Evolutionary conservation across 2,113 vertebrate genomes (phyloP), one percentile per base, ranked within the genome.

Genomic region (Campylorhamphus procurvoides): DNA sequence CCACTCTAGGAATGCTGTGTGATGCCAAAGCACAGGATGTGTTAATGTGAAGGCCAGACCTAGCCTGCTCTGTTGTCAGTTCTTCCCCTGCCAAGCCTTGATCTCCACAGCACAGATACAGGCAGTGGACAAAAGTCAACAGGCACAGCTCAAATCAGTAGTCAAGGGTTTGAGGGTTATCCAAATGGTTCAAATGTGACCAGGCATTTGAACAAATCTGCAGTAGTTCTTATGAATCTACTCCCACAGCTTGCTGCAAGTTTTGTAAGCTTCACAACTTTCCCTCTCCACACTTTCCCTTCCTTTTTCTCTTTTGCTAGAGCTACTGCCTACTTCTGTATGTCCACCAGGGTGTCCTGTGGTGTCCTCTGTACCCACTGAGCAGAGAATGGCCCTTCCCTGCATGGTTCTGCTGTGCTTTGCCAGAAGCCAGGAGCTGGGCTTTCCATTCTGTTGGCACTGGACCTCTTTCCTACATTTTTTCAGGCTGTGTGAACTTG

Each of bases 401-500:
- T 3, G 0, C 3, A 14, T 0, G 0, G 5, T 35, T 80, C 0
- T 0, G 13, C 11, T 56, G 24, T 12, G 24, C 20, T 56, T 39
- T 31, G 14, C 19, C 53, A 62, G 52, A 62, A 20, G 11, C 5
- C 35, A 29, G n/a, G n/a, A 52, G 7, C 17, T 49, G 47, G 31
- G 2, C 4, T 86, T 18, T 13, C 22, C 2, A 1, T 44, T 75
- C 50, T 68, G 2, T 7, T 53, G 39, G 7, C 5, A 1, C 6
- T 17, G 7, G 31, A 64, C 4, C 5, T 28, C 24, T 50, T 44
- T 58, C 55, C 33, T n/a, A 52, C 13, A 19, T 49, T 74, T 77
- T 69, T 82, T 7, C 17, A 66, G 16, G 9, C 31, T 84, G 14
- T 73, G 28, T 73, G 81, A 60, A n/a, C 40, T 64, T 81, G 62